Percentiles rank a stretch among this genome's conserved stretches.
These are phyloP conservation scores for Guaruba guarouba DNA, from an alignment of 2,113 vertebrate genomes.

Conservation along the genomic window DNA sequence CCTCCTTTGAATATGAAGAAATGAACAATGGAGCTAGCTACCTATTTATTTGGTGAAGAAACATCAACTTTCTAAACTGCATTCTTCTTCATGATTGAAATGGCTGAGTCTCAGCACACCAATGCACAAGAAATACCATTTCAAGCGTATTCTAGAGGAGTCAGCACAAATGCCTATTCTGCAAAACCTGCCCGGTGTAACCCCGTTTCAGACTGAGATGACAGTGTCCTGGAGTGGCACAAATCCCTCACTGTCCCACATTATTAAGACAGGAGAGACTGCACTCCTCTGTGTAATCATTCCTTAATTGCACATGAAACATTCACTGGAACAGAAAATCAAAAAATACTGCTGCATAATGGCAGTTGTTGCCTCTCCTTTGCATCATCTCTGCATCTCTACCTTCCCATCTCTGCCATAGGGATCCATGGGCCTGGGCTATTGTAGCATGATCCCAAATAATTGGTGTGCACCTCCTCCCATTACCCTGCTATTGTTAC, in stretches of 20 bases:
- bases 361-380: neutral
- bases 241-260: slow-evolving; percentile 45
- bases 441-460: accelerated
- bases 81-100: slow-evolving; percentile 23
- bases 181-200: neutral
- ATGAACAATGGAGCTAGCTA: neutral
- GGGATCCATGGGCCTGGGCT: accelerated
- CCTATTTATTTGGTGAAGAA: neutral
- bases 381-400: neutral
- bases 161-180: slow-evolving; percentile 32
- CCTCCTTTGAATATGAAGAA: neutral
- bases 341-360: neutral
- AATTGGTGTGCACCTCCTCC: neutral
- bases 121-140: neutral
- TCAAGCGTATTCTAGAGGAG: slow-evolving; percentile 14
- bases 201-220: neutral
- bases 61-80: neutral
- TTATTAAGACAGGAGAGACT: slow-evolving; percentile 24
- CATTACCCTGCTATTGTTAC: neutral
- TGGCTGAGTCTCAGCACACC: neutral
- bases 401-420: neutral
- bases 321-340: neutral
- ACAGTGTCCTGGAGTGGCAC: neutral
- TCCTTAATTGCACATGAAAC: neutral
- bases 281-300: neutral